Evolutionary conservation across 2,113 vertebrate species (phyloP), one percentile per base, ranked within the genome.

Genomic region (Smithornis capensis): DNA sequence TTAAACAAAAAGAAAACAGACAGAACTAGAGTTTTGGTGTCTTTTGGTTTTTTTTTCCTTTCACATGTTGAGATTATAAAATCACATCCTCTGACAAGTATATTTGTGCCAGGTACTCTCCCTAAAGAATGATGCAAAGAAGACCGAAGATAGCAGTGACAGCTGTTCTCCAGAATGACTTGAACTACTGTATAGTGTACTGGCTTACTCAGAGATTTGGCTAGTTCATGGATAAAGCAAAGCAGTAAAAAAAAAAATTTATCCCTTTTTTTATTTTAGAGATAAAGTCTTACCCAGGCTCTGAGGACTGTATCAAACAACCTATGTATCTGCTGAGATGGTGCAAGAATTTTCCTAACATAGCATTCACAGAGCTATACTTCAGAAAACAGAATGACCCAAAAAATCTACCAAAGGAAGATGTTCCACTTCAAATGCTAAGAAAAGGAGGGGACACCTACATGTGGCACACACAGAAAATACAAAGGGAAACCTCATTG

Each of bases 81-180:
- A 50, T 68, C 5, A 55, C 12, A 64, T 71, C 7, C 4, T 53
- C 16, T 73, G 27, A 44, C 19, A 53, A 37, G 23, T 50, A 9
- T 24, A 40, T 56, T 73, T 69, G 10, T 85, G 38, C 13, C 33
- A 38, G 29, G 23, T 88, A 27, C 17, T 84, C 31, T 94, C 47
- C 37, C n/a, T 69, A 70, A 27, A 83, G 17, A 24, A 42, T 0
- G 1, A 23, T 7, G 4, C 0, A 9, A 35, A 45, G 29, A 50
- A 60, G 55, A 42, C 8, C 18, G 33, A 64, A 18, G 9, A 38
- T 55, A 24, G 24, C 25, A 53, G 31, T 14, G 4, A 11, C n/a
- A 60, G 38, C 37, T 9, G 0, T 65, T 67, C 35, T 27, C 35
- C 45, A 14, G 5, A 28, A 25, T 83, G 35, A 65, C 19, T 28